Base-by-base conservation (phyloP, 2,113 vertebrate genomes). In the Recurvirostra avosetta region DNA sequence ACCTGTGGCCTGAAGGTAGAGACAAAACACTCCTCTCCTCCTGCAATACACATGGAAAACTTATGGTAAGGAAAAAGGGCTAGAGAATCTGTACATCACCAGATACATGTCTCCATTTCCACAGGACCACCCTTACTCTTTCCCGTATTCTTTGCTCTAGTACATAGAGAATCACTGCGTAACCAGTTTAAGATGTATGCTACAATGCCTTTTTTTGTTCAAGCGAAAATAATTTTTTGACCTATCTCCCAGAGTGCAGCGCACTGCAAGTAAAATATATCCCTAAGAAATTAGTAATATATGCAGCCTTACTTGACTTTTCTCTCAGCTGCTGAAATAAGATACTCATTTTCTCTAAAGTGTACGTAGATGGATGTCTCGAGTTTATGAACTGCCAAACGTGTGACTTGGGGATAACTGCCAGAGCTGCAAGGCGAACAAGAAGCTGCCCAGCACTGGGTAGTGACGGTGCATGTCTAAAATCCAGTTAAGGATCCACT, bases 241-340 rank as follows among this genome's bases (percentile, higher is more conserved):
- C 30, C 41, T 32, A 32, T 15, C 13, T 70, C 26, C 11, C 16
- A 23, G 76, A 34, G 15, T 16, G 34, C 50, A 50, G 41, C 52
- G 15, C 16, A 27, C 11, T 45, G 36, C 5, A 7, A 72, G 47
- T 68, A 56, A 67, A 79, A 50, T 56, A 34, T 14, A 72, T 32
- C 36, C 21, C 32, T 88, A n/a, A 88, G 38, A 63, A 78, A 40
- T 43, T 9, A 50, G 29, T 50, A 66, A 25, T 18, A 2, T 19
- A n/a, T 45, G 43, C 36, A 56, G 36, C 66, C 47, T 92, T 43
- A 34, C 59, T 29, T 83, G 84, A 74, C 76, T 81, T 84, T 53
- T n/a, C 82, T 92, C 96, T 96, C 61, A 96, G 68, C 70, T 95
- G 80, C 74, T 92, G 95, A 96, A 95, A 89, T 43, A 91, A 94